Evolutionary conservation across 2,113 vertebrate genomes (phyloP).

Genomic region (Percina caprodes): DNA sequence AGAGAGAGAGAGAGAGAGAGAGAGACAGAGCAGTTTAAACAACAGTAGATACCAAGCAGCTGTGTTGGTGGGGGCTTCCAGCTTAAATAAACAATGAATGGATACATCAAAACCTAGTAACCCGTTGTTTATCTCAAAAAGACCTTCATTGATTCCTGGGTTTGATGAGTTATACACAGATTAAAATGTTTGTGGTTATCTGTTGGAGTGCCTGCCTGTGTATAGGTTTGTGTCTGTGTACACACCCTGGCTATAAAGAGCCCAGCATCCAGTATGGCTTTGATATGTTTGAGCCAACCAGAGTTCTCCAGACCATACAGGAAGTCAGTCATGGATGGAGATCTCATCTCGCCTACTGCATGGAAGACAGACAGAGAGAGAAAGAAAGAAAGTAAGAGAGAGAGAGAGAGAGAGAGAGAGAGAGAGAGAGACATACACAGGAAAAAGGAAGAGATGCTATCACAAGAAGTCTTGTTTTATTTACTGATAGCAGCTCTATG

Average conservation of each 20-base stretch:
- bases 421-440: no score
- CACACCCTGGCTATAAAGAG: conserved; percentile 94
- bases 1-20: no score
- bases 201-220: not conserved
- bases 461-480: not conserved
- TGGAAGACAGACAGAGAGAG: not conserved
- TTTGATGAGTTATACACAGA: not conserved
- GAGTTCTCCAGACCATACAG: conserved; percentile 96
- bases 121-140: not conserved
- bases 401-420: not conserved
- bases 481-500: not conserved
- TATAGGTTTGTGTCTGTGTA: not conserved
- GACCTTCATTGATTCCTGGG: not conserved
- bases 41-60: no score
- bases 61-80: no score
- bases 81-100: no score
- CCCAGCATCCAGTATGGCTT: conserved; percentile 94
- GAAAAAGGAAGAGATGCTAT: not conserved
- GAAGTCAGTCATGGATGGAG: conserved; percentile 95
- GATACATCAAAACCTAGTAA: no score
- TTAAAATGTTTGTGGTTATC: not conserved
- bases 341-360: conserved; percentile 91
- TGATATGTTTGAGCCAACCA: conserved; percentile 97
- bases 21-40: not conserved
- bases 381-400: not conserved